These are phyloP conservation scores for Maniola jurtina DNA, from an alignment of 1,140 invertebrate genomes.

Conservation along the genomic window DNA sequence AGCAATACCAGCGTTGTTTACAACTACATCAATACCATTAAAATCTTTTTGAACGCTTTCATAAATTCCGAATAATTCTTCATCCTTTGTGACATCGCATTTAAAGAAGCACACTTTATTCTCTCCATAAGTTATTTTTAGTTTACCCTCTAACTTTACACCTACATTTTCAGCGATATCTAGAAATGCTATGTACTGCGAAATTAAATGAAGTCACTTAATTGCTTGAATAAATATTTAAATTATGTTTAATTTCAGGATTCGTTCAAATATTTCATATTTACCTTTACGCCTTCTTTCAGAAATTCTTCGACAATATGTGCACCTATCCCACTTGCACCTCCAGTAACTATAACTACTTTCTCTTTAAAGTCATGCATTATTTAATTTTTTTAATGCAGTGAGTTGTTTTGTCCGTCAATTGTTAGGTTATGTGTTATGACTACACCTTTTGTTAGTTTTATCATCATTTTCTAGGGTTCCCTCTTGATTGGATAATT, in stretches of 20 bases:
- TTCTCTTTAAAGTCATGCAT: slow-evolving; percentile 35
- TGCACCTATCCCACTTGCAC: slow-evolving; percentile 30
- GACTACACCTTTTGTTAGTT: no score
- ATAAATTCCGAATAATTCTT: slow-evolving; percentile 80
- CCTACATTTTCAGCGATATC: slow-evolving; percentile 15
- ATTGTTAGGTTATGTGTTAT: no score
- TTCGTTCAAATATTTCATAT: neutral
- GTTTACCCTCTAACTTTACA: slow-evolving; percentile 23
- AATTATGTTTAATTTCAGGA: neutral
- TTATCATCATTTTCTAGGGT: no score
- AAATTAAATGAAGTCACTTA: no score
- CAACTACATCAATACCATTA: slow-evolving; percentile 80
- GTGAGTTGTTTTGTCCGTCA: no score
- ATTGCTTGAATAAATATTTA: no score
- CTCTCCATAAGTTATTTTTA: slow-evolving; percentile 34
- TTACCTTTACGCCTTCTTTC: slow-evolving; percentile 33
- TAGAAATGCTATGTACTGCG: slow-evolving; percentile 11
- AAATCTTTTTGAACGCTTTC: slow-evolving; percentile 73
- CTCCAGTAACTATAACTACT: slow-evolving; percentile 38
- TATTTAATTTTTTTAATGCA: neutral
- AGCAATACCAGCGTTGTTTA: slow-evolving; percentile 83
- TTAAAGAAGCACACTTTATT: slow-evolving; percentile 53
- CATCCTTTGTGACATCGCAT: slow-evolving; percentile 82
- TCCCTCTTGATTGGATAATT: no score
- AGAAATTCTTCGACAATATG: slow-evolving; percentile 19